These are phyloP conservation scores for Adelognathus sp. DNA, from an alignment of 2,888 invertebrate species.

Conservation along the genomic window DNA sequence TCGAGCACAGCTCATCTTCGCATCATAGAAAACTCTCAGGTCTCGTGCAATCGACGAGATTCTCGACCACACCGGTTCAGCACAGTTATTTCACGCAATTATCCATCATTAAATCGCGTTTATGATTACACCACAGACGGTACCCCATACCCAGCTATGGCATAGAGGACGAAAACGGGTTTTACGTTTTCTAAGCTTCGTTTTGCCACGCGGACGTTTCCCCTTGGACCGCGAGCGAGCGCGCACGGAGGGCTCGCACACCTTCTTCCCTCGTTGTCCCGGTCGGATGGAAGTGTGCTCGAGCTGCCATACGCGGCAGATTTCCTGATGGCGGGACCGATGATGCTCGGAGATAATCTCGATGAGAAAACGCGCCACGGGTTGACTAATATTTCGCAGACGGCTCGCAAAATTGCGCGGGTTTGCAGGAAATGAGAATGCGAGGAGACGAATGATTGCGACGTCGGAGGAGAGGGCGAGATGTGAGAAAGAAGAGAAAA, in stretches of 20 bases:
- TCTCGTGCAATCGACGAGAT: conserved; percentile 35
- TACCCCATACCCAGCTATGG: conserved; percentile 33
- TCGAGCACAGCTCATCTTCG: background rate
- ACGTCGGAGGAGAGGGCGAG: background rate
- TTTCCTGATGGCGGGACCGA: too few relatives aligned
- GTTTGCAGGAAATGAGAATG: conserved; percentile 24
- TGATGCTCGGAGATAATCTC: background rate
- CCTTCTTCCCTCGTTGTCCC: background rate
- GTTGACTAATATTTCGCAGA: too few relatives aligned
- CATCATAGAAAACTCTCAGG: background rate
- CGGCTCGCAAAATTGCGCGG: background rate
- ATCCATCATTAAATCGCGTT: conserved; percentile 53
- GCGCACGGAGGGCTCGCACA: background rate
- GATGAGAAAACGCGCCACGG: too few relatives aligned
- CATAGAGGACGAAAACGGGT: conserved; percentile 41
- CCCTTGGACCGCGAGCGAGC: background rate
- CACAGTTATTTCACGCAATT: conserved; percentile 54
- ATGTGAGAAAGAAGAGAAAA: conserved; percentile 11
- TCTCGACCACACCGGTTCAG: conserved; percentile 41
- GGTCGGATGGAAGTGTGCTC: background rate
- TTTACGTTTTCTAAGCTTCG: conserved; percentile 13
- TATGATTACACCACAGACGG: conserved; percentile 22
- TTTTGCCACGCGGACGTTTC: conserved; percentile 40
- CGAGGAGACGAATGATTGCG: conserved; percentile 14
- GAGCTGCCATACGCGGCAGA: background rate